Conservation (phyloP, 2,797 vertebrate genomes). For the Numenius phaeopus region DNA sequence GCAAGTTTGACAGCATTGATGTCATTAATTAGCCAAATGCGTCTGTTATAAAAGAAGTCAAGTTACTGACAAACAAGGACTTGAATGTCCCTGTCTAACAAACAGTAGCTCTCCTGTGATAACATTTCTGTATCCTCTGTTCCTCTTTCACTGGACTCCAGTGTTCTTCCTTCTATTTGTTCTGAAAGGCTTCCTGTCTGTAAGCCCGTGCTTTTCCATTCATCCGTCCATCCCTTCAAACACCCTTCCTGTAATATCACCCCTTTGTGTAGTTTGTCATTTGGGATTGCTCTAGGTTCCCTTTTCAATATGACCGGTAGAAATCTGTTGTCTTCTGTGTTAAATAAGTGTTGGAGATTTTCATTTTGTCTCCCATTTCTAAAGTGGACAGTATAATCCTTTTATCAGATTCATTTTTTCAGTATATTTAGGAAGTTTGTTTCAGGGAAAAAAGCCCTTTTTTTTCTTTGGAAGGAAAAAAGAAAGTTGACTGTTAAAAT, state of each 20-base stretch:
- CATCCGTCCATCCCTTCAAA: not conserved
- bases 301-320: not conserved
- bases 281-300: not conserved
- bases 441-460: not conserved
- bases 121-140: constrained; percentile 49
- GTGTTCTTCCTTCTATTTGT: constrained; percentile 36
- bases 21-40: not conserved
- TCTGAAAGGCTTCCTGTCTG: constrained; percentile 61
- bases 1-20: not conserved
- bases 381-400: not conserved
- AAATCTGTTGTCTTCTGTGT: not conserved
- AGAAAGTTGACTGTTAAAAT: not conserved
- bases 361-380: not conserved
- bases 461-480: not conserved
- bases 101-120: constrained; percentile 54
- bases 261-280: not conserved
- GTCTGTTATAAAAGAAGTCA: not conserved
- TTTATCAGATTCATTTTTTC: not conserved
- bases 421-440: not conserved
- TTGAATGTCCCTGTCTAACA: constrained; percentile 41
- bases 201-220: constrained; percentile 5
- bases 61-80: constrained; percentile 41
- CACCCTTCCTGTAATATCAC: not conserved
- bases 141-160: constrained; percentile 26
- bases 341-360: not conserved